A percentile compares a stretch with the other conserved stretches of the same genome.
Conservation (phyloP, 2,113 vertebrate species). For the Microcebus murinus region DNA sequence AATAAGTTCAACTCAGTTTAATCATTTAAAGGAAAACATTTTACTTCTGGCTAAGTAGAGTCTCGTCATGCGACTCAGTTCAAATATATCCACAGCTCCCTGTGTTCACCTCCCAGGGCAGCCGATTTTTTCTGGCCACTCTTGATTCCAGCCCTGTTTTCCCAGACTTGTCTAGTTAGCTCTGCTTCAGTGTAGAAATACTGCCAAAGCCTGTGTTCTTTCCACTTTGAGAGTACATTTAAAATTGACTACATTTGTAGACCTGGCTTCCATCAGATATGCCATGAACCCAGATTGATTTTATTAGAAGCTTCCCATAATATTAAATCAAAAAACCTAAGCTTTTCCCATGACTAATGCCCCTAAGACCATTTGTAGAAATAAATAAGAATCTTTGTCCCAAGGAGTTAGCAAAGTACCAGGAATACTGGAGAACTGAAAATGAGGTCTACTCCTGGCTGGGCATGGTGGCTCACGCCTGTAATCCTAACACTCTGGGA, state of each 20-base stretch:
- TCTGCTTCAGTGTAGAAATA: not conserved
- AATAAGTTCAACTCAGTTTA: slow-evolving; percentile 63
- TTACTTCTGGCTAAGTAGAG: slow-evolving; percentile 2
- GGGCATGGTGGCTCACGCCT: too few species aligned
- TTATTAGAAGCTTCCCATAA: not conserved
- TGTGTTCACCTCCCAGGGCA: not conserved
- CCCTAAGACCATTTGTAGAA: not conserved
- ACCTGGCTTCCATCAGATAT: not conserved
- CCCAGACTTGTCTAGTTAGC: not conserved
- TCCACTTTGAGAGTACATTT: not conserved
- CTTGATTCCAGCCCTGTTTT: not conserved
- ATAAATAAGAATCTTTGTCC: not conserved
- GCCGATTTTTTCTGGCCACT: not conserved
- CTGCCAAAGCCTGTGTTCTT: not conserved
- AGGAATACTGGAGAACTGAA: not conserved
- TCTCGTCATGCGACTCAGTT: slow-evolving; percentile 22
- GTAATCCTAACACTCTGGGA: too few species aligned
- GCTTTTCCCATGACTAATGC: not conserved
- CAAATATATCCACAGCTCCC: not conserved
- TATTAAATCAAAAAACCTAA: not conserved
- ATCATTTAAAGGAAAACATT: slow-evolving; percentile 71
- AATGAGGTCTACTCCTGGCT: not conserved
- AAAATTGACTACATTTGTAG: not conserved
- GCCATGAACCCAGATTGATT: not conserved
- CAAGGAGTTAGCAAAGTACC: not conserved